Conservation (phyloP, 2,888 invertebrate genomes). For the Brachypterus glaber region DNA sequence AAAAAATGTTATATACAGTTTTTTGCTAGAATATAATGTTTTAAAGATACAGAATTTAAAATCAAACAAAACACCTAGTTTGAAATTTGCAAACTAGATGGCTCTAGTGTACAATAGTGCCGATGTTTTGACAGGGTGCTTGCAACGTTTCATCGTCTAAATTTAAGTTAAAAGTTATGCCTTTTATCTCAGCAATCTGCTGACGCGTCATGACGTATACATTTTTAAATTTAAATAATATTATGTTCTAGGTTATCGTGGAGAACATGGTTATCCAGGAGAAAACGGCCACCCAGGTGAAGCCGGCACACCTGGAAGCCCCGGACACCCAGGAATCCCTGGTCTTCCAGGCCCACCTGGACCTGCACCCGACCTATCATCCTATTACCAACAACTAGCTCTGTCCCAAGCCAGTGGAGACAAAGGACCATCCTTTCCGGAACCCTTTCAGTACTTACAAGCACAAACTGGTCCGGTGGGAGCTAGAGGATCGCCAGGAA, state of each 20-base stretch:
- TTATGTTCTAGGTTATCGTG: conserved; percentile 37
- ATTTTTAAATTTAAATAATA: conserved; percentile 1
- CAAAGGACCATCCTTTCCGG: conserved; percentile 55
- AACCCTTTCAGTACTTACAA: conserved; percentile 66
- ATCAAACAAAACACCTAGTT: too few relatives aligned
- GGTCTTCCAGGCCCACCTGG: conserved; percentile 57
- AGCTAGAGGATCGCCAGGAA: conserved; percentile 68
- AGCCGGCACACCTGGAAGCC: conserved; percentile 51
- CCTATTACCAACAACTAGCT: conserved; percentile 67
- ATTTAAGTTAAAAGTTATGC: conserved; percentile 6
- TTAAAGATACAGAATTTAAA: too few relatives aligned
- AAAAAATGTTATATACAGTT: too few relatives aligned
- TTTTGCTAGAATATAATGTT: too few relatives aligned
- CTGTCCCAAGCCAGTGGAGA: conserved; percentile 60
- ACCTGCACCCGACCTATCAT: conserved; percentile 60
- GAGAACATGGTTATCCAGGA: conserved; percentile 46
- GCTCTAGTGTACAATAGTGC: too few relatives aligned
- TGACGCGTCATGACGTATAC: too few relatives aligned
- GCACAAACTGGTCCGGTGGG: conserved; percentile 74
- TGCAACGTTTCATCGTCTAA: too few relatives aligned
- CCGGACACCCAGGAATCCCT: conserved; percentile 56
- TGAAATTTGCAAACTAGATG: too few relatives aligned
- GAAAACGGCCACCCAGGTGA: conserved; percentile 51
- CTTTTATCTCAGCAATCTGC: too few relatives aligned
- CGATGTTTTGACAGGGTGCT: too few relatives aligned